Percentiles rank a stretch among this genome's conserved stretches.
These are phyloP conservation scores for Himalopsyche japonica DNA, from an alignment of 2,888 invertebrate genomes.

Conservation along the genomic window DNA sequence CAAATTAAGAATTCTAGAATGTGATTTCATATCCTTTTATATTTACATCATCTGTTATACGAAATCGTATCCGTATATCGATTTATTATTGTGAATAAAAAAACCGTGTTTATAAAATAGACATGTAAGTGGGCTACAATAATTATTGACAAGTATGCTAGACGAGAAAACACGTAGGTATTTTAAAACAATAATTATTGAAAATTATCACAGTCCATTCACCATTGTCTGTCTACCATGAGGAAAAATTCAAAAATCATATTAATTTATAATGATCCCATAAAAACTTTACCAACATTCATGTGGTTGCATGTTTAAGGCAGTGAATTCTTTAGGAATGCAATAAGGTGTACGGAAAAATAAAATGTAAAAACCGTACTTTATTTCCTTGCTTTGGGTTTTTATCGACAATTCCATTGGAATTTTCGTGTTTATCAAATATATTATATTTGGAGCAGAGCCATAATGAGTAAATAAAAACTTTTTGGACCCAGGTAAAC, in stretches of 20 bases:
- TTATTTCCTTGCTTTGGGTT: not conserved
- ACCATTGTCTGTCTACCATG: not conserved
- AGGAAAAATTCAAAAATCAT: not conserved
- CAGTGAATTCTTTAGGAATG: not conserved
- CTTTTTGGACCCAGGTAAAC: no score
- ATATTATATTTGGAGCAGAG: not conserved
- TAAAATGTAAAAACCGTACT: not conserved
- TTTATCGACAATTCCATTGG: not conserved
- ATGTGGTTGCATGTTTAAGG: not conserved
- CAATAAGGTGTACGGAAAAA: not conserved
- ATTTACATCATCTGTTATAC: not conserved
- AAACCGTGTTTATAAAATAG: not conserved
- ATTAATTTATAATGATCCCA: not conserved
- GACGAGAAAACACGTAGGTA: not conserved
- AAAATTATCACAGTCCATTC: not conserved
- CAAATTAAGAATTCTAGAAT: not conserved
- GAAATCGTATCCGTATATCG: not conserved
- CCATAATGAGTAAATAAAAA: not conserved
- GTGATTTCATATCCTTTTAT: not conserved
- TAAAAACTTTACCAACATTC: not conserved
- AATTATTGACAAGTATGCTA: not conserved
- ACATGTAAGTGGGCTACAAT: not conserved
- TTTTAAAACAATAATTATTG: not conserved
- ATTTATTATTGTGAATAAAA: not conserved
- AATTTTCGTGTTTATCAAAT: not conserved